Percentiles rank a stretch among this genome's conserved stretches.
Evolutionary conservation across 92 coral and sea anemone species (phyloP).

Genomic region (Parazoanthus darwini): DNA sequence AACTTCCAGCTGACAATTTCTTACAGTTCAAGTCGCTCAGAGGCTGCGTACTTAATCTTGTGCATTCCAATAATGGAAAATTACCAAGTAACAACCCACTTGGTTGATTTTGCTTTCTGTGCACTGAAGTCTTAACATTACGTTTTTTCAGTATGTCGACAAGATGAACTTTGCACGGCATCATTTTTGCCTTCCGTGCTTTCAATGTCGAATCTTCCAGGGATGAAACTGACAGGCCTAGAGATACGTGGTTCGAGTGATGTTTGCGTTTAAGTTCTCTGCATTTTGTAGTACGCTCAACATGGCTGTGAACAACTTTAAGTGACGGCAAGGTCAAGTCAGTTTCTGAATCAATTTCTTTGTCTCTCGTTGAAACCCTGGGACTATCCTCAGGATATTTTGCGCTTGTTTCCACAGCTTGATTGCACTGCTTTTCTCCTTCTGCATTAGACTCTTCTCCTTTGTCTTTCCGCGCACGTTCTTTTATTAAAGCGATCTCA

Average conservation of each 20-base stretch:
- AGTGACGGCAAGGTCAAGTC: neutral
- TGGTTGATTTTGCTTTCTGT: neutral
- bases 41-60: neutral
- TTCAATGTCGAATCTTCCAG: neutral
- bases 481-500: neutral
- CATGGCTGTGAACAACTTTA: neutral
- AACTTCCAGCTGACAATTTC: neutral
- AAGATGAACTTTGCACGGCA: slow-evolving; percentile 12
- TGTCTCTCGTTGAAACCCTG: too few species aligned
- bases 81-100: neutral
- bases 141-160: neutral
- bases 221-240: neutral
- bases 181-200: neutral
- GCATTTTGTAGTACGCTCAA: neutral
- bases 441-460: neutral
- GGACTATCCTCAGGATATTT: neutral
- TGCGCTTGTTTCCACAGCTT: neutral
- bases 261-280: neutral
- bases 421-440: neutral
- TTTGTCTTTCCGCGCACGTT: neutral
- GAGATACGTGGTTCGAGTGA: neutral
- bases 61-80: neutral
- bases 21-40: neutral
- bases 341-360: neutral
- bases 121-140: neutral